Evolutionary conservation across 2,113 vertebrate genomes (phyloP), one percentile per base, ranked within the genome.

Genomic region (Pavo muticus): DNA sequence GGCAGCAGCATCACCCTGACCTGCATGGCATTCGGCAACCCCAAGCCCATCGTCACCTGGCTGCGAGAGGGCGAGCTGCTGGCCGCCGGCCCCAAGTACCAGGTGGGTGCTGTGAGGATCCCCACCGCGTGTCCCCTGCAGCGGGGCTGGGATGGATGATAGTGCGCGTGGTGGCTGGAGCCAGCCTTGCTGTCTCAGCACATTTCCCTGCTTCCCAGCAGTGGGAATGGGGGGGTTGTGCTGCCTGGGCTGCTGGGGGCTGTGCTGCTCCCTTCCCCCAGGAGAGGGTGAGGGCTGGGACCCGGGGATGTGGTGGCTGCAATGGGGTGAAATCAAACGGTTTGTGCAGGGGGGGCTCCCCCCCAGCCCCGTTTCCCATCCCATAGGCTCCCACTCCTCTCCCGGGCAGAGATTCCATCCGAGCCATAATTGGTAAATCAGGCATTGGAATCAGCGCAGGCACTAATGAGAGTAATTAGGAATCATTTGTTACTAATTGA

Each of bases 1-100:
- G 99, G 99, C 44, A 98, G 99, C 94, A 99, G 98, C 56, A 97
- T 99, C 89, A 98, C 98, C 92, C 97, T 99, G 93, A 99, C 98
- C 94, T 99, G 99, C 97, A 98, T 98, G 87, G 99, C 99, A 67
- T 99, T 99, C 21, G 99, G 99, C 95, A 99, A 99, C 97, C 99
- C 99, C 77, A 99, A 99, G 97, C 99, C 99, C 77, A 98, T 98
- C 42, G 99, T 99, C 98, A 99, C 98, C 97, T 99, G 99, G 99
- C 98, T 99, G 88, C 98, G 98, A 92, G 99, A 99, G 89, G 99
- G 99, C 92, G 98, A 98, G 61, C 98, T 99, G 96, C 97, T 99
- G 45, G 97, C 96, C 93, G 97, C 97, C 97, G 98, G 97, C 67
- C 90, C 97, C 88, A 99, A 99, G 97, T 99, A 99, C 97, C 98